Evolutionary conservation across 1,140 invertebrate genomes (phyloP).

Genomic region (Arion vulgaris): DNA sequence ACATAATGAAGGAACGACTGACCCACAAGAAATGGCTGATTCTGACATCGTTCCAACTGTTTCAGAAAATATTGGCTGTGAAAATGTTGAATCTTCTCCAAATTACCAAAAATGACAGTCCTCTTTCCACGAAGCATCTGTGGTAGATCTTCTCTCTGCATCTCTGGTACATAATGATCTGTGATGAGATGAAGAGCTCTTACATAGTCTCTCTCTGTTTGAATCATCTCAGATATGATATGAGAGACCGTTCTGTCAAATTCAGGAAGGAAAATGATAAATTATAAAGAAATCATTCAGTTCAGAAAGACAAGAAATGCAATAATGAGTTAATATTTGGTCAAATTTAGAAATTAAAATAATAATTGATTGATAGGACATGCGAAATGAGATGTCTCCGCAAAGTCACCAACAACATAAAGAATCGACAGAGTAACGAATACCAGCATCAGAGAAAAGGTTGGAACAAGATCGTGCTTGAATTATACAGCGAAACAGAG

Average conservation of each 20-base stretch:
- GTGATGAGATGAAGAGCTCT: slow-evolving; percentile 89
- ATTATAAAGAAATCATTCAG: background rate
- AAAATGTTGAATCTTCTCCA: slow-evolving; percentile 73
- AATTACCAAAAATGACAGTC: slow-evolving; percentile 71
- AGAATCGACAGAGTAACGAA: too few species aligned
- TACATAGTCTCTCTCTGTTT: slow-evolving; percentile 97
- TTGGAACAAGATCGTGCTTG: too few species aligned
- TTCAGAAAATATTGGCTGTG: slow-evolving; percentile 85
- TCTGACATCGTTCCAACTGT: slow-evolving; percentile 90
- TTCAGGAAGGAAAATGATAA: background rate
- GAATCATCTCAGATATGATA: slow-evolving; percentile 96
- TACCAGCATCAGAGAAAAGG: too few species aligned
- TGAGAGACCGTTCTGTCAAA: slow-evolving; percentile 85
- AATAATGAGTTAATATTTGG: too few species aligned
- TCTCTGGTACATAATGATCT: slow-evolving; percentile 88
- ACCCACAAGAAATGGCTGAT: slow-evolving; percentile 83
- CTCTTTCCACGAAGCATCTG: slow-evolving; percentile 73
- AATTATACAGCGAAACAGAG: too few species aligned
- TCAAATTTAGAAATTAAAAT: too few species aligned
- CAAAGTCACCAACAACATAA: too few species aligned
- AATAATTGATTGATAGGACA: too few species aligned
- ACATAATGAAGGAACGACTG: slow-evolving; percentile 87
- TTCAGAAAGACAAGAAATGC: background rate
- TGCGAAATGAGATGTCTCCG: too few species aligned
- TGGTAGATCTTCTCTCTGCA: slow-evolving; percentile 83